These are phyloP conservation scores for Cerastis leucographa DNA, from an alignment of 2,888 invertebrate genomes.

Conservation along the genomic window DNA sequence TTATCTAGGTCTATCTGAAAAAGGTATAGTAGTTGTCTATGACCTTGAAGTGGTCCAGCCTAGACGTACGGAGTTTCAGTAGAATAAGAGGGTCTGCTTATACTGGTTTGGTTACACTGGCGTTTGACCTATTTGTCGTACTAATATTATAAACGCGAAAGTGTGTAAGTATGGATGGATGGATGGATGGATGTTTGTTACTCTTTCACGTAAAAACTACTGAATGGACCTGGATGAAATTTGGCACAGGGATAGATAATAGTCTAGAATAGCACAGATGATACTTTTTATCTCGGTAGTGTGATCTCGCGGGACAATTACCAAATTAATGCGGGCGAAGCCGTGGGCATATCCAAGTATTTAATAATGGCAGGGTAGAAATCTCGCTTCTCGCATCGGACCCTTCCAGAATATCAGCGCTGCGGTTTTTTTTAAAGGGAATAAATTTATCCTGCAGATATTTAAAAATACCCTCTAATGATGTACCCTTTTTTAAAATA, in stretches of 20 bases:
- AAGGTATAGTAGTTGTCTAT: background rate
- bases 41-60: background rate
- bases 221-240: no score
- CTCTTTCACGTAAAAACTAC: no score
- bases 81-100: background rate
- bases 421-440: background rate
- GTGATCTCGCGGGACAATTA: no score
- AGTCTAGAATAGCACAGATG: no score
- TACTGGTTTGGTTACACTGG: background rate
- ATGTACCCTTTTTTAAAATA: background rate
- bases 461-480: background rate
- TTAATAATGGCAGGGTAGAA: background rate
- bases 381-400: background rate
- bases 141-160: no score
- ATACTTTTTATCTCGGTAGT: no score
- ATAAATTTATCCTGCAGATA: background rate
- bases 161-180: no score
- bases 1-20: background rate
- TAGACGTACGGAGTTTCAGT: background rate
- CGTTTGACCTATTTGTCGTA: conserved; percentile 8
- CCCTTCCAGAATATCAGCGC: background rate
- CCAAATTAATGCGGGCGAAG: no score
- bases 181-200: no score
- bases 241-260: no score
- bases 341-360: no score